phyloP scores from a whole-genome alignment of 2,113 vertebrate genomes.

The Poecile atricapillus region DNA sequence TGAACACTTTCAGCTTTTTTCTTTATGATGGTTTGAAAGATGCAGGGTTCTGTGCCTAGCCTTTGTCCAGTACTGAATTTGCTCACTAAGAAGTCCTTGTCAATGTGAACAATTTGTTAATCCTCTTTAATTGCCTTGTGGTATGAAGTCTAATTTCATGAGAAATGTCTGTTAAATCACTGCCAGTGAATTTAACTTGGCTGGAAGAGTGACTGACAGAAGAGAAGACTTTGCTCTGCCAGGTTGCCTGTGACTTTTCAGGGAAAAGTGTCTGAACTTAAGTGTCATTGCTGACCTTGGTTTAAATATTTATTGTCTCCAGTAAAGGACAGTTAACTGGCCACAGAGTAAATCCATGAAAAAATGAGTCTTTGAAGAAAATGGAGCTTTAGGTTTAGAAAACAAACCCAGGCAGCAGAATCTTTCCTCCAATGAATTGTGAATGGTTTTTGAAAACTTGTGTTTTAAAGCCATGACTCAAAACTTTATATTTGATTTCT shows the following conservation, averaged over 20 bases:
- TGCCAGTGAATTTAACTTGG: background rate
- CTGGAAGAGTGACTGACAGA: background rate
- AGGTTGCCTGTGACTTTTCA: background rate
- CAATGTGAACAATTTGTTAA: background rate
- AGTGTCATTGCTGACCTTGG: background rate
- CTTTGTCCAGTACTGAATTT: background rate
- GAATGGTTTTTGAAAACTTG: background rate
- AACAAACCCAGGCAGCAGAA: background rate
- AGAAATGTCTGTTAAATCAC: background rate
- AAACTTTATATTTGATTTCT: slow-evolving; percentile 3
- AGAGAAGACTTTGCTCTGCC: background rate
- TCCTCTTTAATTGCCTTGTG: background rate
- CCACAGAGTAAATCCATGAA: background rate
- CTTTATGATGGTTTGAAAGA: background rate
- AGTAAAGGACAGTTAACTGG: background rate
- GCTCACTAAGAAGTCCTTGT: background rate
- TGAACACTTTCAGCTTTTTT: background rate
- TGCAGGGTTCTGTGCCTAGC: background rate
- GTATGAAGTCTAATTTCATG: background rate
- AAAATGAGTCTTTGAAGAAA: background rate
- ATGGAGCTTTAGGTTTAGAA: background rate
- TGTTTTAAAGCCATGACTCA: background rate
- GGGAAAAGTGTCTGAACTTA: background rate
- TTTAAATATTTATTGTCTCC: background rate
- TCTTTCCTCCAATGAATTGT: background rate